phyloP scores from a whole-genome alignment of 1,140 invertebrate genomes.

The Grapholita molesta region DNA sequence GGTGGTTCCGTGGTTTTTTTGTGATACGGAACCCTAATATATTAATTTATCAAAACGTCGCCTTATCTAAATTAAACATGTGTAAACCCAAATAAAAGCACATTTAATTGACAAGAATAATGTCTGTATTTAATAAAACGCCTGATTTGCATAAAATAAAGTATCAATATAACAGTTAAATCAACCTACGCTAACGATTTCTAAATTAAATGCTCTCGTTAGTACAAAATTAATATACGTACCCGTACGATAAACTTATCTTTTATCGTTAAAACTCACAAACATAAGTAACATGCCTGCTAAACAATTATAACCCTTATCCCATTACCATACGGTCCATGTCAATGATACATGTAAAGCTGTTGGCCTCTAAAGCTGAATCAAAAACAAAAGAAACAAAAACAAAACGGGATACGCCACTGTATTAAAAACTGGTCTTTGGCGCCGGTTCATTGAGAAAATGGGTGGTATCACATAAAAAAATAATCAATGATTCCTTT shows the following conservation, averaged over 20 bases:
- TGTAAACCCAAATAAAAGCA: neutral
- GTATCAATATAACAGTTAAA: slow-evolving; percentile 1
- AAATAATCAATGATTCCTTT: neutral
- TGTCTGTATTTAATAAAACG: neutral
- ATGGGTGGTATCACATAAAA: slow-evolving; percentile 10
- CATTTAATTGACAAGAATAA: neutral
- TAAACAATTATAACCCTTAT: neutral
- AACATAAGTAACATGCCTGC: neutral
- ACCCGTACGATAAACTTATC: neutral
- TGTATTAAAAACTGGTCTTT: slow-evolving; percentile 9
- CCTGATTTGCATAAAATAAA: neutral
- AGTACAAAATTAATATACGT: slow-evolving; percentile 15
- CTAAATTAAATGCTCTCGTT: neutral
- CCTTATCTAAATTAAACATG: neutral
- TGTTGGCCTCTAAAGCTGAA: neutral
- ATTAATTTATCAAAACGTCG: neutral
- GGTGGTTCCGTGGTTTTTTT: too few relatives aligned
- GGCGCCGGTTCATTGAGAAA: slow-evolving; percentile 10
- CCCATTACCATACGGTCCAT: neutral
- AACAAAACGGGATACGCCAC: slow-evolving; percentile 1
- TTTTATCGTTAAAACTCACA: neutral
- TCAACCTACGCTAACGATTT: neutral
- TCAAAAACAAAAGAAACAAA: neutral
- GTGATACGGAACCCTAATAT: neutral
- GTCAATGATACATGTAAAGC: neutral